Conservation (phyloP, 2,888 invertebrate species). For the Dugesia japonica region DNA sequence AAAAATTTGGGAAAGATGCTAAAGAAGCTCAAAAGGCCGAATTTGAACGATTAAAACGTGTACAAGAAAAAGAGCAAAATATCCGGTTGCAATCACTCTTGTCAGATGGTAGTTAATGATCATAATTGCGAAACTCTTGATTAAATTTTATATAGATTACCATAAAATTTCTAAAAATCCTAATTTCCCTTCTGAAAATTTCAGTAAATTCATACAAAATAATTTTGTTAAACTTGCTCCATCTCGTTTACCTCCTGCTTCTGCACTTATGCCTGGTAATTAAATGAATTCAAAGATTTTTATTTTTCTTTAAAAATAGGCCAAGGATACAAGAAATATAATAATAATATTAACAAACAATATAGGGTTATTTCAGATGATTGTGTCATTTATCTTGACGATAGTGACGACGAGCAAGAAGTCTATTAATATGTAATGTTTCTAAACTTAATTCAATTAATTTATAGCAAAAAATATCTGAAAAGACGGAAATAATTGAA, state of each 20-base stretch:
- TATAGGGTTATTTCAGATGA: constrained; percentile 35
- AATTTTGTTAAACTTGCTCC: neutral
- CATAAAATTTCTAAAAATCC: neutral
- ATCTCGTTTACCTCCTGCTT: neutral
- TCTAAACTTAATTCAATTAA: neutral
- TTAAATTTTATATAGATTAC: no score
- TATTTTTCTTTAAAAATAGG: no score
- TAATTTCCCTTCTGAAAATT: neutral
- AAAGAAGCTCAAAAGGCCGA: constrained; percentile 78
- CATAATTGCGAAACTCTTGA: no score
- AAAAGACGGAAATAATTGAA: neutral
- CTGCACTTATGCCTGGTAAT: neutral
- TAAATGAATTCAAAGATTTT: no score
- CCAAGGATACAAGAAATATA: neutral
- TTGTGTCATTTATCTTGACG: constrained; percentile 30
- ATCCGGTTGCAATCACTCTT: neutral
- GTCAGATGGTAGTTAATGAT: neutral
- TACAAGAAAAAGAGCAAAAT: constrained; percentile 47
- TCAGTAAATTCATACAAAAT: neutral
- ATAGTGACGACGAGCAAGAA: constrained; percentile 37
- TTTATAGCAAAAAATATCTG: neutral
- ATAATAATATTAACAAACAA: neutral
- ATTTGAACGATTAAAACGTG: constrained; percentile 55
- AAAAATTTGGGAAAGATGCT: constrained; percentile 76
- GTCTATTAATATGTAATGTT: neutral